Conservation (phyloP, 2,797 vertebrate genomes). For the Acridotheres tristis region DNA sequence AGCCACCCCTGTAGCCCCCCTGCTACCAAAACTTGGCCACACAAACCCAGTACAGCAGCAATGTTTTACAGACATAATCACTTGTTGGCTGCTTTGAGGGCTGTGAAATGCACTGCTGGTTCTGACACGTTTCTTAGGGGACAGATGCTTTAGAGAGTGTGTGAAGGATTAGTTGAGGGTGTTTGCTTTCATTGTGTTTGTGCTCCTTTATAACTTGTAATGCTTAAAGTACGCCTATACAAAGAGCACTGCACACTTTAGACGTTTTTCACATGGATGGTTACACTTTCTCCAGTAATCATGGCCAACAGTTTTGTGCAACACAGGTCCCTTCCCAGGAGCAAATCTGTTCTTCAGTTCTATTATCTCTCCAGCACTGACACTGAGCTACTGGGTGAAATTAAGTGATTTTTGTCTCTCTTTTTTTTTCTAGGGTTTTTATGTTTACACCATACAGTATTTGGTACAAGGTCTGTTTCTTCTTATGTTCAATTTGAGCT, state of each 20-base stretch:
- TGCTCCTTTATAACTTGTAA: not conserved
- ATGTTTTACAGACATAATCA: not conserved
- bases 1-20: not conserved
- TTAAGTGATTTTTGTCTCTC: not conserved
- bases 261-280: not conserved
- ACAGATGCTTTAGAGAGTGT: not conserved
- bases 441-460: not conserved
- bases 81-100: not conserved
- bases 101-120: not conserved
- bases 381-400: not conserved
- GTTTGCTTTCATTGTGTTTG: not conserved
- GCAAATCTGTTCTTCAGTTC: not conserved
- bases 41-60: not conserved
- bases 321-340: not conserved
- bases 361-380: not conserved
- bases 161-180: constrained; percentile 6
- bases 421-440: not conserved
- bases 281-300: not conserved
- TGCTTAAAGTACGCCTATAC: not conserved
- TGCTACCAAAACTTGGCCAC: fast-evolving
- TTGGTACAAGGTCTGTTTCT: not conserved
- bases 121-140: not conserved
- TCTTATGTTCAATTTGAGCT: not conserved
- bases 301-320: not conserved
- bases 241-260: not conserved